phyloP scores from a whole-genome alignment of 2,797 vertebrate genomes.

The Mareca strepera region DNA sequence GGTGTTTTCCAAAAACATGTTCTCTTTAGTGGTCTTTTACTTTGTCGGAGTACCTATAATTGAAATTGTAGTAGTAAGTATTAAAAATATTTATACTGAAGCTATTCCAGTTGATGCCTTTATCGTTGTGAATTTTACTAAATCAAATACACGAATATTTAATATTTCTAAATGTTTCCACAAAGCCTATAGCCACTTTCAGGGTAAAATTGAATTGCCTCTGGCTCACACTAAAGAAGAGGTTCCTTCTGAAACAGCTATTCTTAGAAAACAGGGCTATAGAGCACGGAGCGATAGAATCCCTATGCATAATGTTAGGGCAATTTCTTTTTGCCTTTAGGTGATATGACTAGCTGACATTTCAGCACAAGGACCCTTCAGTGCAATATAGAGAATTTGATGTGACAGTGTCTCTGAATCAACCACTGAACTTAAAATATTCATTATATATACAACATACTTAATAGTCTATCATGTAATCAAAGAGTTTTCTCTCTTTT shows the following conservation, averaged over 20 bases:
- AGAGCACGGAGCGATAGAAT: neutral
- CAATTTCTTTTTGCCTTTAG: conserved; percentile 58
- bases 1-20: neutral
- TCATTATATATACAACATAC: neutral
- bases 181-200: conserved; percentile 18
- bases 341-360: conserved; percentile 55
- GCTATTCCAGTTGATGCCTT: neutral
- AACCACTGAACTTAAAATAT: conserved; percentile 23
- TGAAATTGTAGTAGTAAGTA: neutral
- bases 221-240: neutral
- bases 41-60: neutral
- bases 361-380: conserved; percentile 60
- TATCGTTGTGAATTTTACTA: conserved; percentile 28
- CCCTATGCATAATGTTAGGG: conserved; percentile 36
- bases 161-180: conserved; percentile 49
- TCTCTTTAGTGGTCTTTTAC: neutral
- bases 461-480: neutral
- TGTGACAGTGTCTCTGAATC: conserved; percentile 59
- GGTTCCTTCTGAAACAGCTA: conserved; percentile 26
- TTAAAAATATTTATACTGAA: conserved; percentile 10
- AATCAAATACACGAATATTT: conserved; percentile 43
- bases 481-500: neutral
- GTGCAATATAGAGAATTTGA: conserved; percentile 32
- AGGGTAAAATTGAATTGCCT: conserved; percentile 48
- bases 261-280: conserved; percentile 50